A percentile compares a stretch with the other conserved stretches of the same genome.
phyloP scores from a whole-genome alignment of 2,797 vertebrate genomes.

The Urosaurus nigricauda region DNA sequence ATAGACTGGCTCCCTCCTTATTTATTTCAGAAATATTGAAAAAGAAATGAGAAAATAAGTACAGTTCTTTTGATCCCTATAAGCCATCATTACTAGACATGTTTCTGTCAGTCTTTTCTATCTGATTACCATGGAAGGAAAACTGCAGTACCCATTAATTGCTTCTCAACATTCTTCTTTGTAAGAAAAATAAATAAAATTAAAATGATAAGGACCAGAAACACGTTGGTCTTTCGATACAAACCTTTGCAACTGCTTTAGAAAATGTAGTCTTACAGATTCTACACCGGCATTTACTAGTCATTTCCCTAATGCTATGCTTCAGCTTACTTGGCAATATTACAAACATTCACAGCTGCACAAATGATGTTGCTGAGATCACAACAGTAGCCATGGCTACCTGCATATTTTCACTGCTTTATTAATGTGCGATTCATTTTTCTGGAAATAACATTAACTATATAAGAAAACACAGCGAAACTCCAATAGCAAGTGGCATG shows the following conservation, averaged over 20 bases:
- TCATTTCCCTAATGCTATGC: constrained; percentile 69
- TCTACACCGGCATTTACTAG: constrained; percentile 63
- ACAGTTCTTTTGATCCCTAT: background rate
- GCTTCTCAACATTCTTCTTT: constrained; percentile 42
- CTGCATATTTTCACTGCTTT: constrained; percentile 80
- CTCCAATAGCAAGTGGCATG: constrained; percentile 55
- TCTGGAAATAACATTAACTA: constrained; percentile 81
- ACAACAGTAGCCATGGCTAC: constrained; percentile 83
- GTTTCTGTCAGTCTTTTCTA: constrained; percentile 14
- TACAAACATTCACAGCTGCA: constrained; percentile 78
- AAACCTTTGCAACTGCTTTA: constrained; percentile 53
- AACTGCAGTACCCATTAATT: constrained; percentile 22
- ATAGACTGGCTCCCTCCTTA: too few species aligned
- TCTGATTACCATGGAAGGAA: constrained; percentile 14
- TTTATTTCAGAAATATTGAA: constrained; percentile 23
- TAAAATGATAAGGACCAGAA: background rate
- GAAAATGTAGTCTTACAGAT: constrained; percentile 65
- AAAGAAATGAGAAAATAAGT: constrained; percentile 46
- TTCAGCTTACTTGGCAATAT: constrained; percentile 72
- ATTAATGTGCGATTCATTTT: constrained; percentile 76
- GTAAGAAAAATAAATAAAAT: too few species aligned
- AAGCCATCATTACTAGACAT: background rate
- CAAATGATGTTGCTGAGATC: constrained; percentile 82
- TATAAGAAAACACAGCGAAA: constrained; percentile 73
- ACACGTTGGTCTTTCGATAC: background rate